These are phyloP conservation scores for Bathynomus jamesi DNA, from an alignment of 1,140 invertebrate genomes.

Conservation along the genomic window DNA sequence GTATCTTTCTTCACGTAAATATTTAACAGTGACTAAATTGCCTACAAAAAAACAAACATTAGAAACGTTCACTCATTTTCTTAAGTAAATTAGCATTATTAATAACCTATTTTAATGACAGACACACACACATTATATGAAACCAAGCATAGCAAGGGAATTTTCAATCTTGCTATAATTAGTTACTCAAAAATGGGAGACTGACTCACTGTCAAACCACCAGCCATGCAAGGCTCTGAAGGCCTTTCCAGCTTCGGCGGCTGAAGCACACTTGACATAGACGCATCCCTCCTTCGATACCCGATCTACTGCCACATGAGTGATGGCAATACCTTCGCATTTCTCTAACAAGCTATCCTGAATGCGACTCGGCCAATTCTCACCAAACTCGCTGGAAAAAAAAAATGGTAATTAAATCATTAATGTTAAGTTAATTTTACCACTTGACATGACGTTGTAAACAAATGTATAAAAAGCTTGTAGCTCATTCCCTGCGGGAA, in stretches of 20 bases:
- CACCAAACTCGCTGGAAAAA: slow-evolving; percentile 48
- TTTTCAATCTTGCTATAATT: too few species aligned
- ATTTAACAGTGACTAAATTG: slow-evolving; percentile 89
- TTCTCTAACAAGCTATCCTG: slow-evolving; percentile 86
- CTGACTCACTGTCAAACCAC: slow-evolving; percentile 90
- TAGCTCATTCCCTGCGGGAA: too few species aligned
- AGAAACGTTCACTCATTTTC: too few species aligned
- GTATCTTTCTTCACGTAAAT: slow-evolving; percentile 83
- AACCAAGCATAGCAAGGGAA: too few species aligned
- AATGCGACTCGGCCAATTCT: slow-evolving; percentile 59
- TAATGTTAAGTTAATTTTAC: too few species aligned
- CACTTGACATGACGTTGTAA: too few species aligned
- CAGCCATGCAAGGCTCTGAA: slow-evolving; percentile 85
- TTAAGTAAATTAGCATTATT: too few species aligned
- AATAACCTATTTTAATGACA: too few species aligned
- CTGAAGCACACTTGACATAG: slow-evolving; percentile 74
- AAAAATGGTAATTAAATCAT: too few species aligned
- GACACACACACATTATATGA: too few species aligned
- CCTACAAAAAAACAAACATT: slow-evolving; percentile 48
- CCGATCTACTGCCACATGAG: slow-evolving; percentile 80
- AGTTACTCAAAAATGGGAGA: too few species aligned
- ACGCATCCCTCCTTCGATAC: slow-evolving; percentile 67
- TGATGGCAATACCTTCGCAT: slow-evolving; percentile 68
- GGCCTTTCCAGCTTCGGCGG: slow-evolving; percentile 74
- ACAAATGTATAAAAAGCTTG: too few species aligned